Base-by-base conservation (phyloP, 1,140 invertebrate species). In the Galleria mellonella region DNA sequence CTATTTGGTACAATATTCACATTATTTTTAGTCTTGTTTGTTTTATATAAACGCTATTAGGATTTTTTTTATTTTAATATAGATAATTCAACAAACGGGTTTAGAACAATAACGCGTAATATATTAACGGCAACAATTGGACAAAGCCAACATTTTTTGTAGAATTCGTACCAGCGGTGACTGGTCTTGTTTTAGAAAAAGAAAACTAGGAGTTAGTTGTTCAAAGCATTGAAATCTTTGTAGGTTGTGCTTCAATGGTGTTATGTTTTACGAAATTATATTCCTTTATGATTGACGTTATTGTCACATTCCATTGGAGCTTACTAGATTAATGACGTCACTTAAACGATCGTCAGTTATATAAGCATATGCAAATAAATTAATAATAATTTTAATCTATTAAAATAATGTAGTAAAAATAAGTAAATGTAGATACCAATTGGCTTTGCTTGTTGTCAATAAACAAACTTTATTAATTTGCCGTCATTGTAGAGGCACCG, bases 101-200 rank as follows among this genome's bases (percentile, higher is more conserved):
- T 6, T 23, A 6, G 17, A 23, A 23, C 17, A 23, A 23, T 23
- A 23, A 23, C 17, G 2, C 6, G 17, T 23, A 40, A 62, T 55
- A 54, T 56, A 62, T 59, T 56, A 57, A 37, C 48, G 32, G 44
- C 37, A 57, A 58, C 55, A 56, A 53, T 58, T 33, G 53, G 44
- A 60, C 55, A 63, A 63, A 52, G 49, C 43, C 27, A 46, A 36
- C 32, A 43, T 56, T 67, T n/a, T 62, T 63, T 57, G 48, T 44
- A 15, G 43, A 45, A 11, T 40, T 49, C 43, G 44, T 32, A 33
- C 47, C 31, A 32, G 39, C 45, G 48, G 47, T 46, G 41, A 47
- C 51, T 47, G 48, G 23, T 48, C 47, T 57, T 38, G 32, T 41
- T 32, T 36, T 1, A 44, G 41, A 59, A 64, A 69, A 69, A 47